Evolutionary conservation across 2,113 vertebrate genomes (phyloP), one percentile per base, ranked within the genome.

Genomic region (Oenanthe oenanthe): DNA sequence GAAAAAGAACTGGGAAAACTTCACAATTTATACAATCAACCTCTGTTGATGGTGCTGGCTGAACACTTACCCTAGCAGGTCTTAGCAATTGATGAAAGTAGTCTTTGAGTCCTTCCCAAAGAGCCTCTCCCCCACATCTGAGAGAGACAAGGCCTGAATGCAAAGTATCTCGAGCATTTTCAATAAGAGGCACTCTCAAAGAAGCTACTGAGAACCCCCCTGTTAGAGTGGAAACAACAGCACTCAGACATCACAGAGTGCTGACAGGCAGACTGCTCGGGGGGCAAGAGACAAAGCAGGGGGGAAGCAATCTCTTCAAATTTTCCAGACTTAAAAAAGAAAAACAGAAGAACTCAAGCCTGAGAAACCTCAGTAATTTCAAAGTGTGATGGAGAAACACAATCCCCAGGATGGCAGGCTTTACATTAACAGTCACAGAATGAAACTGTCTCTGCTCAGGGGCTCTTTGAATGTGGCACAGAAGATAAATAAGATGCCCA

Each of bases 371-470:
- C 85, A 82, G 65, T 54, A 32, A 60, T 90, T 88, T 85, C 16
- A 43, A 88, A 79, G 83, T 21, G 10, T 5, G 17, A 62, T 24
- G 24, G 81, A 91, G 50, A 85, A 94, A 88, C n/a, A 82, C 28
- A 57, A 48, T 63, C 17, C 42, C 43, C 42, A 80, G n/a, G 62
- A 70, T 19, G 17, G 31, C 56, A 94, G 31, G 32, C 43, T 84
- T 91, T 72, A 95, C 88, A 76, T 82, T 67, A 93, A 86, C 54
- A 92, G 74, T 67, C 75, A 77, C 63, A 94, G 78, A 57, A 86
- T 4, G 15, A 77, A 89, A 89, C 26, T 13, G 1, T 62, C 53
- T 80, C 68, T 40, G 62, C 26, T 87, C 36, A 75, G 84, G 4
- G 0, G 17, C 16, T 68, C 17, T 73, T 43, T 20, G 13, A 67